These are phyloP conservation scores for Drosophila stalkeri DNA, from an alignment of 2,888 invertebrate species.

Conservation along the genomic window DNA sequence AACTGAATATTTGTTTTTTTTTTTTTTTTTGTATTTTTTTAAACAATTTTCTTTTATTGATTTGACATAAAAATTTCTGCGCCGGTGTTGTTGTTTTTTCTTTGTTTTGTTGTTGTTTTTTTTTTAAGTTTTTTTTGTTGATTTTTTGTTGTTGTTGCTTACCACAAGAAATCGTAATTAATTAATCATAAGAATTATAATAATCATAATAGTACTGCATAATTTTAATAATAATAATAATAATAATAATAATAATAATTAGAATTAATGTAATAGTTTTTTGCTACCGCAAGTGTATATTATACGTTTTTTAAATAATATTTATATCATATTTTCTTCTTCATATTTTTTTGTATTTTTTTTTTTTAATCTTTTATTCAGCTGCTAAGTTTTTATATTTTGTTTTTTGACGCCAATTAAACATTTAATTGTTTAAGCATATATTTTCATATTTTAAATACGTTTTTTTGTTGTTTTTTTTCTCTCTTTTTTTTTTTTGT, in stretches of 20 bases:
- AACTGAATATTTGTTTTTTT: constrained; percentile 47
- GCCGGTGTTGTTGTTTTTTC: constrained; percentile 63
- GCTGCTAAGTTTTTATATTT: constrained; percentile 48
- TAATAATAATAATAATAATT: constrained; percentile 67
- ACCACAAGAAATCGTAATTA: constrained; percentile 74
- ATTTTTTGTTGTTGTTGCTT: constrained; percentile 57
- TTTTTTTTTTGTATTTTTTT: constrained; percentile 57
- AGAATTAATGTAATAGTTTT: constrained; percentile 80
- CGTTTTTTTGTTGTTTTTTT: constrained; percentile 2
- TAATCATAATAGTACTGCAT: constrained; percentile 79
- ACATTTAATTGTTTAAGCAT: constrained; percentile 71
- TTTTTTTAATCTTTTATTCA: constrained; percentile 14
- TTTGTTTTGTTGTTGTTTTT: constrained; percentile 45
- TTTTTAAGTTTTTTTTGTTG: constrained; percentile 34
- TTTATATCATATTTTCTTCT: constrained; percentile 55
- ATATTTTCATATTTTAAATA: constrained; percentile 53
- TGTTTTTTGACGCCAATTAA: constrained; percentile 68
- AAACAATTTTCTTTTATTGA: constrained; percentile 78
- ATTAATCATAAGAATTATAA: constrained; percentile 79
- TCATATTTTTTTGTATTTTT: constrained; percentile 38
- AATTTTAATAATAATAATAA: constrained; percentile 63
- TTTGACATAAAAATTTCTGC: constrained; percentile 80
- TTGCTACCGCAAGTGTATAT: constrained; percentile 76
- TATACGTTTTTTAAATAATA: constrained; percentile 61
- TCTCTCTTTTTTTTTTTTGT: background rate